phyloP scores from a whole-genome alignment of 2,888 invertebrate species.

The Rhodophaea formosa region DNA sequence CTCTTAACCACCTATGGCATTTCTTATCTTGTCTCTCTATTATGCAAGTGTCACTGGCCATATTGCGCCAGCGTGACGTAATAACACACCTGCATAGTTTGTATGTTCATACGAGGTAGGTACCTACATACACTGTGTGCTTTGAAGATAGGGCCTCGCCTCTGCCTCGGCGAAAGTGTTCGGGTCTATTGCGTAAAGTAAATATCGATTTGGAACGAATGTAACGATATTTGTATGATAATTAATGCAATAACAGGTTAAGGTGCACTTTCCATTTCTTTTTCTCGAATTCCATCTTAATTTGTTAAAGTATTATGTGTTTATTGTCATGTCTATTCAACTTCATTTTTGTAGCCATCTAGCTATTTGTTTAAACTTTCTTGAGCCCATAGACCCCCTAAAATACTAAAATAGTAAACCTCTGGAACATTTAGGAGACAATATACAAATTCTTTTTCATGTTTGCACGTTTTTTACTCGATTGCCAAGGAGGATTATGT shows the following conservation, averaged over 20 bases:
- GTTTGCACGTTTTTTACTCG: too few relatives aligned
- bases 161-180: slow-evolving; percentile 8
- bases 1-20: not conserved
- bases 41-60: slow-evolving; percentile 13
- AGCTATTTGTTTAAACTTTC: too few relatives aligned
- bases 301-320: not conserved
- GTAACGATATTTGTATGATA: slow-evolving; percentile 4
- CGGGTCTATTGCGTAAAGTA: slow-evolving; percentile 11
- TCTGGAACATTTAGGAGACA: too few relatives aligned
- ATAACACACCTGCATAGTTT: slow-evolving; percentile 4
- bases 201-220: slow-evolving; percentile 13
- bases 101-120: not conserved
- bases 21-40: slow-evolving; percentile 10
- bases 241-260: slow-evolving; percentile 8
- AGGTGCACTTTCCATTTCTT: slow-evolving; percentile 5
- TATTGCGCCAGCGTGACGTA: slow-evolving; percentile 13
- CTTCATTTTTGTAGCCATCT: too few relatives aligned
- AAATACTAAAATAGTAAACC: too few relatives aligned
- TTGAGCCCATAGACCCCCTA: too few relatives aligned
- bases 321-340: too few relatives aligned
- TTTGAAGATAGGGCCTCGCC: slow-evolving; percentile 11
- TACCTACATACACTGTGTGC: not conserved
- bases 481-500: too few relatives aligned
- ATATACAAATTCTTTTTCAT: too few relatives aligned
- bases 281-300: not conserved